Conservation (phyloP, 2,888 invertebrate species). For the Rhodophaea formosa region DNA sequence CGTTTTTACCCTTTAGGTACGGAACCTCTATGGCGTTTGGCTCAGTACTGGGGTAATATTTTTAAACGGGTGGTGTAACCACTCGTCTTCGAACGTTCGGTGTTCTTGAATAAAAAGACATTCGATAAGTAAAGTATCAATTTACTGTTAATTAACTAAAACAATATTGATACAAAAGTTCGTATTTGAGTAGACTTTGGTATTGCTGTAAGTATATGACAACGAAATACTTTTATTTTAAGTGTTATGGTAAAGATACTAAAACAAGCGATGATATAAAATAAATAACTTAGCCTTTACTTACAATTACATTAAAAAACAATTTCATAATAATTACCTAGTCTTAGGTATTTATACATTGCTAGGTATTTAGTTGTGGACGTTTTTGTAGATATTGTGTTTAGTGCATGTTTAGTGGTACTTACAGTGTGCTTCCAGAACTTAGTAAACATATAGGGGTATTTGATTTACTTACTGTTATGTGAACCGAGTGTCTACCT, state of each 20-base stretch:
- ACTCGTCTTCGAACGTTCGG: too few species aligned
- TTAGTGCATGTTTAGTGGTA: neutral
- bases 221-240: neutral
- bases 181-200: constrained; percentile 32
- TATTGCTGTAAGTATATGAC: constrained; percentile 12
- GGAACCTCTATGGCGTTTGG: too few species aligned
- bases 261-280: neutral
- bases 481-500: too few species aligned
- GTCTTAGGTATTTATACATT: neutral
- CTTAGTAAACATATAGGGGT: too few species aligned
- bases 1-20: too few species aligned
- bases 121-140: constrained; percentile 58
- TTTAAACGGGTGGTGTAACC: too few species aligned
- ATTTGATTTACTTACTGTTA: too few species aligned
- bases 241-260: too few species aligned
- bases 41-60: too few species aligned
- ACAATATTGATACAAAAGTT: constrained; percentile 57
- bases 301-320: neutral
- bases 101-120: constrained; percentile 23
- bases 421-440: neutral
- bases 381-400: neutral
- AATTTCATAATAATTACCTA: neutral
- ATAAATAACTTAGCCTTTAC: neutral
- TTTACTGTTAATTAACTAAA: constrained; percentile 50
- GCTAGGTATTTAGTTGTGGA: neutral